Conservation (phyloP, 2,797 vertebrate genomes). For the Sardinella longiceps region DNA sequence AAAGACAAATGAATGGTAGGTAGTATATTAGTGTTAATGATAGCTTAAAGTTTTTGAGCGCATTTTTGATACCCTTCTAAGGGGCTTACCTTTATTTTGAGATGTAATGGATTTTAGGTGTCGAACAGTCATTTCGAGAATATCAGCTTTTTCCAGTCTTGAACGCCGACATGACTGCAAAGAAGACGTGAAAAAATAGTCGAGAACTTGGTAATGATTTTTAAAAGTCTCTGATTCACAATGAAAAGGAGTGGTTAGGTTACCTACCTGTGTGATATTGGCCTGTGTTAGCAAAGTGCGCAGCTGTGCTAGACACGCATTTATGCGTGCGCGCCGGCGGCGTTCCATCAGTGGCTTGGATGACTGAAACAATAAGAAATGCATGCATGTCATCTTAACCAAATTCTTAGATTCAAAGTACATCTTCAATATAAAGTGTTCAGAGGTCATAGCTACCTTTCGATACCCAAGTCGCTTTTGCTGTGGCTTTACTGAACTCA, state of each 20-base stretch:
- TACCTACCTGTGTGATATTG: conserved; percentile 39
- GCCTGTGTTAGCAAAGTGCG: conserved; percentile 37
- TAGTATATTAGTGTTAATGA: no score
- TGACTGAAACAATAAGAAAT: conserved; percentile 15
- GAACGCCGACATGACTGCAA: conserved; percentile 39
- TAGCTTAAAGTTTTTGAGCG: no score
- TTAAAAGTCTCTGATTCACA: not conserved
- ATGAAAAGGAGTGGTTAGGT: no score
- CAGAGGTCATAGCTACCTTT: not conserved
- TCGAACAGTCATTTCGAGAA: conserved; percentile 44
- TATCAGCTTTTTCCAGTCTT: conserved; percentile 50
- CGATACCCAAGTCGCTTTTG: not conserved
- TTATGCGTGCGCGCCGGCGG: conserved; percentile 47
- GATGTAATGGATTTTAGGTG: conserved; percentile 33
- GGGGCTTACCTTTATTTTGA: not conserved
- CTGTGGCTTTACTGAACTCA: not conserved
- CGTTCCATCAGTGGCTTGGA: conserved; percentile 51
- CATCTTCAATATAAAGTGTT: not conserved
- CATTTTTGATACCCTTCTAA: no score
- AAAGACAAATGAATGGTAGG: not conserved
- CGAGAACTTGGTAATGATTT: not conserved
- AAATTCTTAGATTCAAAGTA: not conserved
- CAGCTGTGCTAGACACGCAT: conserved; percentile 41
- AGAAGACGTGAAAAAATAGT: not conserved
- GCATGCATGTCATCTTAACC: not conserved